Evolutionary conservation across 2,888 invertebrate species (phyloP).

Genomic region (Lymantria monacha): DNA sequence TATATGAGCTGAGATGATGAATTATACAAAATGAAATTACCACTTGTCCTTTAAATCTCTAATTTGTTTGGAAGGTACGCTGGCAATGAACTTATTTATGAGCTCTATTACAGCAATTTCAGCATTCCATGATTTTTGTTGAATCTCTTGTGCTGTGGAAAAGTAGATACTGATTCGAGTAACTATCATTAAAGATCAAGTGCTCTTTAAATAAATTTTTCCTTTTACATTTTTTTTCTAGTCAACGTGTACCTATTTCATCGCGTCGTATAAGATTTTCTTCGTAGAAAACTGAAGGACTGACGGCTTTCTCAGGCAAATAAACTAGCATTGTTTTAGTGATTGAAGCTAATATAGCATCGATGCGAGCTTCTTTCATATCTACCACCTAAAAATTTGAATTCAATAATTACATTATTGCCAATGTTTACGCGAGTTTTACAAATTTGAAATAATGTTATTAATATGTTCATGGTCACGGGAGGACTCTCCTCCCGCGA

Average conservation of each 20-base stretch:
- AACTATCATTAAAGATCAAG: not conserved
- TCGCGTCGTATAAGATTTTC: slow-evolving; percentile 83
- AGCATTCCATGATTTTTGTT: slow-evolving; percentile 78
- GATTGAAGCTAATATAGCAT: slow-evolving; percentile 85
- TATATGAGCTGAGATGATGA: no score
- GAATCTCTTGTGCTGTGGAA: slow-evolving; percentile 58
- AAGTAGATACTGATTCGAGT: not conserved
- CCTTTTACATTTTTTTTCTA: not conserved
- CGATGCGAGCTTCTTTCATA: slow-evolving; percentile 89
- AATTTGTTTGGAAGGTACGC: slow-evolving; percentile 81
- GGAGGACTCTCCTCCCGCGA: no score
- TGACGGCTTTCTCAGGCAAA: slow-evolving; percentile 83
- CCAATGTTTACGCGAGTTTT: no score
- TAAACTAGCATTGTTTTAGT: slow-evolving; percentile 83
- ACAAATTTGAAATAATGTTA: no score
- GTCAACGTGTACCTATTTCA: slow-evolving; percentile 65
- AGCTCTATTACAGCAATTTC: slow-evolving; percentile 90
- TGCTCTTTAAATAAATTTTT: not conserved
- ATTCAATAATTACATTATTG: not conserved
- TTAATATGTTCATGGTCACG: no score
- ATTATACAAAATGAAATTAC: slow-evolving; percentile 43
- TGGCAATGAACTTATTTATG: slow-evolving; percentile 88
- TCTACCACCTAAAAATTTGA: slow-evolving; percentile 79
- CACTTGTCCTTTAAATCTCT: slow-evolving; percentile 83
- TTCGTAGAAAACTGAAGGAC: slow-evolving; percentile 83